Evolutionary conservation across 2,888 invertebrate species (phyloP), one percentile per base, ranked within the genome.

Genomic region (Gastracanthus pulcherrimus): DNA sequence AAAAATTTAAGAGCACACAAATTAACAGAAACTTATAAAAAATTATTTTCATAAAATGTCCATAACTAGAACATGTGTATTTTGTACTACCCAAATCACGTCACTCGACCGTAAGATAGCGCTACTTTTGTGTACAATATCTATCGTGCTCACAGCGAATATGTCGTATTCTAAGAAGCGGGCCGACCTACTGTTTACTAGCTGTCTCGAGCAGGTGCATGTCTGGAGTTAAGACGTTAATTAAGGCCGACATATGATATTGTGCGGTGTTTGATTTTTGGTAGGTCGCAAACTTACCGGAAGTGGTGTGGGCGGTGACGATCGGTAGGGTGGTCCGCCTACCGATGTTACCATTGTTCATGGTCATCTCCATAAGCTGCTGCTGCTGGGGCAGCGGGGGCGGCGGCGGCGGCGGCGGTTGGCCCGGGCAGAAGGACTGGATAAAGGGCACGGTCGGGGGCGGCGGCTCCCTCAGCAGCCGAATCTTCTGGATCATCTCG

Each of bases 401-500:
- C 29, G 38, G n/a, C 84, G 72, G 69, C 84, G 41, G 81, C 85
- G 80, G 85, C 84, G 85, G 85, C 41, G 89, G 86, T 72, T 87
- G 82, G 58, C 86, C 80, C 84, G 90, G 88, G 38, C 88, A 86
- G 82, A 89, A 89, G 23, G 88, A 87, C 76, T 90, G 91, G 26
- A 88, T 87, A 77, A 89, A 89, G 13, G 89, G 88, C 3, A 88
- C 86, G 16, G 86, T 82, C 0, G 90, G 84, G n/a, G 89, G 88
- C 34, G 89, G 89, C 13, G 89, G 88, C 80, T 90, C 91, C 29
- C 89, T 94, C 83, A 97, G 93, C 90, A 97, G 94, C 89, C 95
- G 95, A 90, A 97, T 97, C 93, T 97, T 97, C 91, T 97, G 96
- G 89, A 97, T 97, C 97, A 97, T 97, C 92, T 97, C 97, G 86